Evolutionary conservation across 2,113 vertebrate genomes (phyloP).

Genomic region (Campylomormyrus numenius): DNA sequence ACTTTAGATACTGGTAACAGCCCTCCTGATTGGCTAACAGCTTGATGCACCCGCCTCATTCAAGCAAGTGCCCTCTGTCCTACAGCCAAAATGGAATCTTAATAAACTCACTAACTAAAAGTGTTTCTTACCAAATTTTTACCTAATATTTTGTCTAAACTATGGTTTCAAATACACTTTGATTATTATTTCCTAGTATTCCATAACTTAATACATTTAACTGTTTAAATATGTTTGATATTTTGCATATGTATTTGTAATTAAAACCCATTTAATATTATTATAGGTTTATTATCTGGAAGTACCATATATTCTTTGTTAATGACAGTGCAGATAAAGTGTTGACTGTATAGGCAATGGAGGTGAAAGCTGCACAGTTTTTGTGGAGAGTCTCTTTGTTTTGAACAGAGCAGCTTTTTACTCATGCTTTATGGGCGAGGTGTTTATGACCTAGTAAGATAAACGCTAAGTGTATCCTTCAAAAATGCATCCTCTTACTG

Average conservation of each 20-base stretch:
- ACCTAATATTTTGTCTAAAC: background rate
- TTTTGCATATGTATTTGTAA: background rate
- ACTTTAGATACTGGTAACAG: too few species aligned
- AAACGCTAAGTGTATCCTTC: background rate
- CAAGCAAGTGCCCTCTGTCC: background rate
- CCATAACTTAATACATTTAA: background rate
- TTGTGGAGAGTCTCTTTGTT: background rate
- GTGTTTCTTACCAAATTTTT: background rate
- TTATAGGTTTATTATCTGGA: background rate
- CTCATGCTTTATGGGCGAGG: background rate
- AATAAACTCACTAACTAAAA: background rate
- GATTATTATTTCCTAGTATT: background rate
- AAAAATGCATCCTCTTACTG: background rate
- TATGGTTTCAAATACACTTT: background rate
- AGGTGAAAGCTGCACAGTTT: background rate
- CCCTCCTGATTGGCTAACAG: background rate
- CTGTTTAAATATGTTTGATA: background rate
- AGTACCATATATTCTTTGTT: background rate
- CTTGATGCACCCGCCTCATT: background rate
- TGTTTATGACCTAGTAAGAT: background rate
- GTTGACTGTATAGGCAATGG: background rate
- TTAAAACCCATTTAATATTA: background rate
- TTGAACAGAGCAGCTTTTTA: background rate
- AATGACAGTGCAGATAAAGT: background rate
- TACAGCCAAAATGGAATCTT: background rate